Base-by-base conservation (phyloP, 2,888 invertebrate genomes). In the Bursaphelenchus okinawaensis region DNA sequence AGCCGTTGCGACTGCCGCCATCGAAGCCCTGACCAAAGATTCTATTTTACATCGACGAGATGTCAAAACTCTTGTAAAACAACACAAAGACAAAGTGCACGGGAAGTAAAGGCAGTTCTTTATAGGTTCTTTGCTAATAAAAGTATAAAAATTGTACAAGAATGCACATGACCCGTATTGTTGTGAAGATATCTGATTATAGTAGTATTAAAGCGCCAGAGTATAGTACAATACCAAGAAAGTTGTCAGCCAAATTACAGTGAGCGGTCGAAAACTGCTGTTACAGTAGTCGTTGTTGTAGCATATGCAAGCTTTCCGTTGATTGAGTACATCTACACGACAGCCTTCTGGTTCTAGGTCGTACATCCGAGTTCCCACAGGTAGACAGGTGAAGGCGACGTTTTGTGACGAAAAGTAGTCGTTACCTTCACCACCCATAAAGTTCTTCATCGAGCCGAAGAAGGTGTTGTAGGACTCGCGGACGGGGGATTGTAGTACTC, bases 1-100 rank as follows among this genome's bases (percentile, higher is more conserved):
- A 62, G 78, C 79, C 4, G 79, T 79, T 1, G 80, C 80, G 0
- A 81, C 80, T 0, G 82, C 82, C 0, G 82, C 82, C 52, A 79
- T 82, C 22, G 82, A 82, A 68, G 82, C 82, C 16, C 68, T 82
- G 16, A 82, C 82, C 0, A 78, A 76, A 57, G 82, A 82, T 66
- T 80, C 82, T 4, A 78, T 82, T 62, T 68, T 82, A 26, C 82
- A 83, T 55, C 64, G 82, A 62, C 69, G 78, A 58, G 81, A 81
- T 64, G 81, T 81, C 19, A 81, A 80, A 63, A 68, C 70, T 12
- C 61, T 70, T 20, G 71, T 70, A 20, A 68, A 72, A 24, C 68
- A 67, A 52, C 70, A 70, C 54, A 70, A 70, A 55, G 66, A 66
- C 55, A 78, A 80, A 63, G 69, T 68, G 20, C 64, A 72, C 31